Evolutionary conservation across 2,113 vertebrate genomes (phyloP).

Genomic region (Mormyrus iriodes): DNA sequence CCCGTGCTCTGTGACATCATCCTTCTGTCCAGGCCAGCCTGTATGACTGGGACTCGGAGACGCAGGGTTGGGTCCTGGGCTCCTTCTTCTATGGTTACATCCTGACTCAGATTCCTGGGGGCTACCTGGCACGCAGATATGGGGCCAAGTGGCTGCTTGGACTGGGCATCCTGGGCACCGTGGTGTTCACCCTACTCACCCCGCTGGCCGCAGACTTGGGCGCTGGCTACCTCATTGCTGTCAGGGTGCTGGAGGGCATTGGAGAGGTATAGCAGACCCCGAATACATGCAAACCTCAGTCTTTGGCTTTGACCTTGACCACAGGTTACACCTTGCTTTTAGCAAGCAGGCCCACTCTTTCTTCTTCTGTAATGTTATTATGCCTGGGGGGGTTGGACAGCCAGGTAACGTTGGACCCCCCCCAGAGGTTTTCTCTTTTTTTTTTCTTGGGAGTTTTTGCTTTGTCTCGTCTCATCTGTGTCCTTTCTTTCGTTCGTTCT

Average conservation of each 20-base stretch:
- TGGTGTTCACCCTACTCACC: slow-evolving; percentile 82
- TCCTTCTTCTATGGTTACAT: slow-evolving; percentile 99
- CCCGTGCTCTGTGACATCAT: not conserved
- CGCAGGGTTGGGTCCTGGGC: slow-evolving; percentile 93
- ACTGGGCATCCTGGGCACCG: slow-evolving; percentile 77
- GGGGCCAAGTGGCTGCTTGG: slow-evolving; percentile 86
- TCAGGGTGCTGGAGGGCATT: slow-evolving; percentile 82
- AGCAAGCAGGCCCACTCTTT: too few relatives aligned
- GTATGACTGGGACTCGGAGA: slow-evolving; percentile 97
- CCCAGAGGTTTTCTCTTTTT: too few relatives aligned
- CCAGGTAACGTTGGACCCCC: too few relatives aligned
- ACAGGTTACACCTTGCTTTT: not conserved
- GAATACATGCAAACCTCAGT: not conserved
- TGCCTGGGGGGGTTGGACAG: too few relatives aligned
- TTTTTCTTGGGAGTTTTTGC: too few relatives aligned
- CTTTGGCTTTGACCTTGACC: not conserved
- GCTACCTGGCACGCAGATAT: slow-evolving; percentile 78
- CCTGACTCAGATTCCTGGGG: slow-evolving; percentile 95
- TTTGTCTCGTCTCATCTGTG: too few relatives aligned
- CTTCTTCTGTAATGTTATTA: too few relatives aligned
- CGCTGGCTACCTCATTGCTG: slow-evolving; percentile 74
- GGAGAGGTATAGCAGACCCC: slow-evolving; percentile 72
- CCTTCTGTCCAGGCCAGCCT: slow-evolving; percentile 73
- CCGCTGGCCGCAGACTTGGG: slow-evolving; percentile 85
- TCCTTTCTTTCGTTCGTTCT: not conserved